Evolutionary conservation across 2,888 invertebrate species (phyloP), one percentile per base, ranked within the genome.

Genomic region (Oasisia sp.): DNA sequence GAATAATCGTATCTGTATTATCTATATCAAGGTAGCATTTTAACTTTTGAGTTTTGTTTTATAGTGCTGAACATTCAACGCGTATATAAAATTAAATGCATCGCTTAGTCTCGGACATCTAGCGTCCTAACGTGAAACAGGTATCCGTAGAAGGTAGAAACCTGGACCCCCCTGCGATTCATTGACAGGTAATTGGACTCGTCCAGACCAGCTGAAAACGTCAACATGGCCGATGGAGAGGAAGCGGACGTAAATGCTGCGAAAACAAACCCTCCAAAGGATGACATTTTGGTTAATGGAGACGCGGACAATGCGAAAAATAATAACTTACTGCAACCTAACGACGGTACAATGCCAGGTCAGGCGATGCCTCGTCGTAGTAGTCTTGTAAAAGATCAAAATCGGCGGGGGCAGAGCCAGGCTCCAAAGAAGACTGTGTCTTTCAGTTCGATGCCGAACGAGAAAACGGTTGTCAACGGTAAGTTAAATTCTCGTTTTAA

Each of bases 381-480:
- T 92, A 96, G 96, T 93, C 94, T 96, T 91, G 95, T 96, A 93
- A 96, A 96, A 93, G 95, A 95, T 92, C 50, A 32, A 11, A 92
- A 92, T 91, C 94, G 94, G n/a, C 93, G 94, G 74, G 94, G 95
- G 92, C 95, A 95, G 92, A 94, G 94, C 92, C 95, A 95, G 27
- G 95, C 95, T 58, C 95, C 96, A 91, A 96, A 96, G 95, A 96
- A 96, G 94, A 96, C 96, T 27, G 97, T 97, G 92, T 96, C 96
- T 32, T 97, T 97, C 94, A 96, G 96, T 93, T 95, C 95, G 91
- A 96, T 96, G 95, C 96, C 96, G 7, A 95, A 95, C 19, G 97
- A 97, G 93, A 96, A 96, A 93, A 97, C 97, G 94, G 97, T 97
- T 92, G 96, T 97, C 90, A 97, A 97, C 95, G 97, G 97, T 97